Evolutionary conservation across 2,888 invertebrate genomes (phyloP), one percentile per base, ranked within the genome.

Genomic region (Drepana falcataria): DNA sequence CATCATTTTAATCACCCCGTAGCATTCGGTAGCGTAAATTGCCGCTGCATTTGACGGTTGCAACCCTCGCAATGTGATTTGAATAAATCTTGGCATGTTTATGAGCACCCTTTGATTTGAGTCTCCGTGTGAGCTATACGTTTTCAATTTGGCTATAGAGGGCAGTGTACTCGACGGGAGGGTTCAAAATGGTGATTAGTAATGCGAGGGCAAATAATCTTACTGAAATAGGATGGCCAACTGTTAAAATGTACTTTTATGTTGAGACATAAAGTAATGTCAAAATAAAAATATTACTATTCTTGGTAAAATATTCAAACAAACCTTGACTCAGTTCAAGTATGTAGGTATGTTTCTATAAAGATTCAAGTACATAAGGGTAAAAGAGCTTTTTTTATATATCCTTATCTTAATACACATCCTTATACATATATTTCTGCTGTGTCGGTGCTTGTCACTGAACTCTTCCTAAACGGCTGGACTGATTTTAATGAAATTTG

Each of bases 101-200:
- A 55, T 73, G 73, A 70, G 67, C 59, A 61, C 63, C 69, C 68
- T 80, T 75, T 68, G 68, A 71, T 73, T 68, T 64, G 57, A 64
- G 59, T 64, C 55, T 64, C 58, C 61, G 59, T 66, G 59, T 61
- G 59, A 63, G 54, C 54, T 69, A 68, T 81, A 78, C 78, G 74
- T 81, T 82, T 82, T 86, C 81, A 81, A 84, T 84, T 81, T 76
- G 74, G 71, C 68, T 69, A 73, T 59, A 59, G 62, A 52, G 63
- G 60, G 56, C 56, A 77, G 80, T 76, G 75, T 70, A 71, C 73
- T 69, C 68, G 62, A 59, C 66, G 71, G 63, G 69, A 71, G 68
- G 80, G 82, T 83, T 83, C 80, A 81, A 81, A 78, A 79, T 77
- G 66, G 79, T 84, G 83, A 85, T 85, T 85, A 82, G 83, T 83